phyloP scores from a whole-genome alignment of 2,888 invertebrate species.

The Auanema freiburgensis region DNA sequence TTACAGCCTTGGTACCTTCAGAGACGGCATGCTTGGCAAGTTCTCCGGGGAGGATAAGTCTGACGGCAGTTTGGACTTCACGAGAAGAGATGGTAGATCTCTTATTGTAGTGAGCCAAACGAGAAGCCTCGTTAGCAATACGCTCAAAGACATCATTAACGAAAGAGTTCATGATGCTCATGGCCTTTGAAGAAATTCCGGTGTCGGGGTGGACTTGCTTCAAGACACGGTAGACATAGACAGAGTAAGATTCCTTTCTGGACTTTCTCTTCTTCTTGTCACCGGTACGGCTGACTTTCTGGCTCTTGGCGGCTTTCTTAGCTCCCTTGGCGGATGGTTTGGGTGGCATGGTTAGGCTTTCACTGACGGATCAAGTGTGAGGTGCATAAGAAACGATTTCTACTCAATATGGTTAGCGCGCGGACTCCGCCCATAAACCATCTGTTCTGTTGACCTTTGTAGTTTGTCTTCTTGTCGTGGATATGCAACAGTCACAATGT shows the following conservation, averaged over 20 bases:
- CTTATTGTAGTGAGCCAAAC: conserved; percentile 73
- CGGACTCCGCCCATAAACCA: neutral
- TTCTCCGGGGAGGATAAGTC: too few relatives aligned
- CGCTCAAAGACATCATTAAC: conserved; percentile 77
- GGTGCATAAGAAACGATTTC: neutral
- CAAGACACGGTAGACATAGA: conserved; percentile 73
- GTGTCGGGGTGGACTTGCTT: conserved; percentile 71
- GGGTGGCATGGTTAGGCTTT: conserved; percentile 27
- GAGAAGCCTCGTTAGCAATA: conserved; percentile 70
- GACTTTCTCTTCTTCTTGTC: conserved; percentile 62
- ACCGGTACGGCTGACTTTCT: conserved; percentile 56
- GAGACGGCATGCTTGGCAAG: too few relatives aligned
- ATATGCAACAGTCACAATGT: neutral
- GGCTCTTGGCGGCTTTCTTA: conserved; percentile 60
- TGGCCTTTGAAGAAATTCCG: conserved; percentile 75
- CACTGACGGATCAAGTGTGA: too few relatives aligned
- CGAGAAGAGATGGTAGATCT: too few relatives aligned
- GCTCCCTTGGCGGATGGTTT: conserved; percentile 63
- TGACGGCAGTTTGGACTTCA: too few relatives aligned
- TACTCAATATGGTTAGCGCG: neutral
- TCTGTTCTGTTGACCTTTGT: neutral
- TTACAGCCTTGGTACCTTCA: too few relatives aligned
- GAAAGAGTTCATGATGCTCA: conserved; percentile 77
- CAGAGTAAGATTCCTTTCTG: conserved; percentile 63
- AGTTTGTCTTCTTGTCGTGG: too few relatives aligned